Conservation (phyloP, 2,113 vertebrate species). For the Candoia aspera region DNA sequence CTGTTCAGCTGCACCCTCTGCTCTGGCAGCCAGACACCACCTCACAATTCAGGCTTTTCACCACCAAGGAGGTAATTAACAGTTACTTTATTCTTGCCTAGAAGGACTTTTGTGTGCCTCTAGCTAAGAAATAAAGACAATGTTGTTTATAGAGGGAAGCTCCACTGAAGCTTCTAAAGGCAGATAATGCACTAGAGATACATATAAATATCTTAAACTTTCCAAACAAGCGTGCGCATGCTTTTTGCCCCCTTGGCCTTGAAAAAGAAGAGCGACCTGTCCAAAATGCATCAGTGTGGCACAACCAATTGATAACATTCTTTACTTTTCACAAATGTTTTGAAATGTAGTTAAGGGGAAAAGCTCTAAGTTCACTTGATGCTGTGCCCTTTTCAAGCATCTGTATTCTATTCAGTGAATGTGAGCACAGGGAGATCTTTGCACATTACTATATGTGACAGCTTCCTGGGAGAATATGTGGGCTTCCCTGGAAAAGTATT, state of each 20-base stretch:
- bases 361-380: neutral
- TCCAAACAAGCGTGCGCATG: neutral
- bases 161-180: fast-evolving
- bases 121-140: neutral
- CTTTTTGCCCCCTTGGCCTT: neutral
- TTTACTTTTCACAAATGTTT: neutral
- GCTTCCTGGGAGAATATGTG: neutral
- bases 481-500: neutral
- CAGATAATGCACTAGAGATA: neutral
- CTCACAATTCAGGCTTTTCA: constrained; percentile 49
- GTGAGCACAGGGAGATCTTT: neutral
- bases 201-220: neutral
- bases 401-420: neutral
- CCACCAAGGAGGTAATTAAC: constrained; percentile 67
- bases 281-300: neutral
- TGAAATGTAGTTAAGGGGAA: neutral
- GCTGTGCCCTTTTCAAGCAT: neutral
- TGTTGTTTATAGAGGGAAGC: constrained; percentile 7
- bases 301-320: neutral
- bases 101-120: neutral
- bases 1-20: constrained; percentile 9
- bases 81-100: constrained; percentile 13
- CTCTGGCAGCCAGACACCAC: constrained; percentile 39
- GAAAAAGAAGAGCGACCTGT: neutral
- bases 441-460: neutral